Conservation (phyloP, 2,888 invertebrate genomes). For the Caenorhabditis sp. region DNA sequence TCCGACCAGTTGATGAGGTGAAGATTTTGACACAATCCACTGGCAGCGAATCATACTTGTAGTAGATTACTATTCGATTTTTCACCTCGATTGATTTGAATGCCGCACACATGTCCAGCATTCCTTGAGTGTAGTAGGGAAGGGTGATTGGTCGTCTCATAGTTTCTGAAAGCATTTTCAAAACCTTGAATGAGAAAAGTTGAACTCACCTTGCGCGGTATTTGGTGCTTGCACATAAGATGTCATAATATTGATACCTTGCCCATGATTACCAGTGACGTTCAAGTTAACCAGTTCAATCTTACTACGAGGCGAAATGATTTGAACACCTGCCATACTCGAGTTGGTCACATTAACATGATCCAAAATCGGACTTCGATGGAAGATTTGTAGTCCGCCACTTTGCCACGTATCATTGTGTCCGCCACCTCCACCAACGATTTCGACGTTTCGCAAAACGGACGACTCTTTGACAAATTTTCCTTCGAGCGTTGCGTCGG, state of each 20-base stretch:
- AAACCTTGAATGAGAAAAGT: too few species aligned
- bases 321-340: slow-evolving; percentile 81
- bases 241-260: slow-evolving; percentile 87
- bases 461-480: slow-evolving; percentile 75
- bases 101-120: slow-evolving; percentile 94
- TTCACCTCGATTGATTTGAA: slow-evolving; percentile 85
- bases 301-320: slow-evolving; percentile 59
- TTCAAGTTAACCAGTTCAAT: slow-evolving; percentile 62
- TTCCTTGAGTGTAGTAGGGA: slow-evolving; percentile 81
- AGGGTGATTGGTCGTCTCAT: slow-evolving; percentile 40
- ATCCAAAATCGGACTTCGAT: slow-evolving; percentile 85
- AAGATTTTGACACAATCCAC: slow-evolving; percentile 98
- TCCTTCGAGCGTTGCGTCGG: slow-evolving; percentile 45
- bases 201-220: slow-evolving; percentile 24
- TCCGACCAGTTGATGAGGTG: slow-evolving; percentile 78
- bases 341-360: slow-evolving; percentile 81
- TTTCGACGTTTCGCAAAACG: slow-evolving; percentile 79
- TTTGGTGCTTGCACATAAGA: slow-evolving; percentile 77
- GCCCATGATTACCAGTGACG: slow-evolving; percentile 80
- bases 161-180: slow-evolving; percentile 19
- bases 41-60: slow-evolving; percentile 93
- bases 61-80: slow-evolving; percentile 83
- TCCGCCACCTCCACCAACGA: slow-evolving; percentile 90
- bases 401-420: slow-evolving; percentile 86
- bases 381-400: slow-evolving; percentile 85